Evolutionary conservation across 2,797 vertebrate genomes (phyloP).

Genomic region (Gobionotothen gibberifrons): DNA sequence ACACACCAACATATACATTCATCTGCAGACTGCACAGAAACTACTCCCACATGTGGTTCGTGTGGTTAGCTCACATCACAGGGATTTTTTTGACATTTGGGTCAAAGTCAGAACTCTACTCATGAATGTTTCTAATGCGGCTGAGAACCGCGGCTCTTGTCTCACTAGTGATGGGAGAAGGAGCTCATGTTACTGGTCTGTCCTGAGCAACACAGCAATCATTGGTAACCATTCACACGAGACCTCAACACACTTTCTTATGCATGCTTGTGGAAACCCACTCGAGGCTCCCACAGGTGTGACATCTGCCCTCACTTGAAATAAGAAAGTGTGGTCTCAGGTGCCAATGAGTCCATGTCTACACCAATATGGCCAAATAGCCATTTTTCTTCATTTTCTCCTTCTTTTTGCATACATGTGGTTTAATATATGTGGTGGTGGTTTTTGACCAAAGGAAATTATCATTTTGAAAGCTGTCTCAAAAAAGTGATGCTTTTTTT

Average conservation of each 20-base stretch:
- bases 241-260: conserved; percentile 45
- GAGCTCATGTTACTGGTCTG: conserved; percentile 52
- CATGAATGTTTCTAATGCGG: conserved; percentile 49
- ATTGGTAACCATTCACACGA: conserved; percentile 25
- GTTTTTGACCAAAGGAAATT: conserved; percentile 4
- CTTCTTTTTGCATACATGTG: not conserved
- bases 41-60: conserved; percentile 44
- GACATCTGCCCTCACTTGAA: conserved; percentile 48
- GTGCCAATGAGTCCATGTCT: conserved; percentile 47
- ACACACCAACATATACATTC: conserved; percentile 79
- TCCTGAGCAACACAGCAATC: conserved; percentile 40
- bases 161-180: conserved; percentile 45
- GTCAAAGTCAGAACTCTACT: conserved; percentile 52
- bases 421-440: not conserved
- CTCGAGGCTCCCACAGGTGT: conserved; percentile 20
- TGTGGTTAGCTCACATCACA: conserved; percentile 65
- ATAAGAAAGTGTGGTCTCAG: conserved; percentile 52
- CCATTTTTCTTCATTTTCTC: not conserved
- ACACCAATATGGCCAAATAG: conserved; percentile 1
- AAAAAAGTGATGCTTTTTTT: not conserved
- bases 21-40: conserved; percentile 55
- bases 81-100: conserved; percentile 53
- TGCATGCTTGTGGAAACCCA: conserved; percentile 37
- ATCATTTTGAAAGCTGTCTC: conserved; percentile 1
- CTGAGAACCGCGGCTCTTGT: conserved; percentile 47